These are phyloP conservation scores for Muschampia plurimacula DNA, from an alignment of 2,888 invertebrate species.

Conservation along the genomic window DNA sequence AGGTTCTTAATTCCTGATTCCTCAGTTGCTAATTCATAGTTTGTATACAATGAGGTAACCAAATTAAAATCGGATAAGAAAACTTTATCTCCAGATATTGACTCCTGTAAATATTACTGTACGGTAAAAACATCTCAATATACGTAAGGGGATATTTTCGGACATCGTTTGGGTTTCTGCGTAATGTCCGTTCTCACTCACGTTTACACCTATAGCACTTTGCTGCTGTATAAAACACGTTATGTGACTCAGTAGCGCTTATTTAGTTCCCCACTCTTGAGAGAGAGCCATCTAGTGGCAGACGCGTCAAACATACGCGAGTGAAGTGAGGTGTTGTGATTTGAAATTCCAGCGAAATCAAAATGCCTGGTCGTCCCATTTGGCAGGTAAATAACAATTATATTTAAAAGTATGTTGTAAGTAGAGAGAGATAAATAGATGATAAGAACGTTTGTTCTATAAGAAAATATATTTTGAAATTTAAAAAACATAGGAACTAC, in stretches of 20 bases:
- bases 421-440: background rate
- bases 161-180: slow-evolving; percentile 73
- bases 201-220: slow-evolving; percentile 73
- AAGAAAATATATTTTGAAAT: background rate
- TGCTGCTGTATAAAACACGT: slow-evolving; percentile 82
- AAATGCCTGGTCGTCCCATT: slow-evolving; percentile 91
- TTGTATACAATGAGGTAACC: background rate
- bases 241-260: slow-evolving; percentile 78
- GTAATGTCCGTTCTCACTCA: slow-evolving; percentile 76
- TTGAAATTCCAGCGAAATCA: slow-evolving; percentile 57
- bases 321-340: slow-evolving; percentile 67
- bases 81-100: background rate
- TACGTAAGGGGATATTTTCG: slow-evolving; percentile 79
- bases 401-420: background rate
- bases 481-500: background rate
- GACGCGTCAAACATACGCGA: slow-evolving; percentile 63
- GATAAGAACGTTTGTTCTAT: too few relatives aligned
- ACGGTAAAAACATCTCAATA: slow-evolving; percentile 56
- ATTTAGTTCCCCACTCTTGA: slow-evolving; percentile 81
- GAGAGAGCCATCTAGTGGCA: slow-evolving; percentile 83
- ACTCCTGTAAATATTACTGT: slow-evolving; percentile 14
- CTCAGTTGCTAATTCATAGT: too few relatives aligned
- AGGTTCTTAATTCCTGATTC: too few relatives aligned
- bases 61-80: background rate
- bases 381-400: slow-evolving; percentile 87